Percentiles rank a stretch among this genome's conserved stretches.
These are phyloP conservation scores for Chironomus striatipennis DNA, from an alignment of 1,140 invertebrate species.

Conservation along the genomic window DNA sequence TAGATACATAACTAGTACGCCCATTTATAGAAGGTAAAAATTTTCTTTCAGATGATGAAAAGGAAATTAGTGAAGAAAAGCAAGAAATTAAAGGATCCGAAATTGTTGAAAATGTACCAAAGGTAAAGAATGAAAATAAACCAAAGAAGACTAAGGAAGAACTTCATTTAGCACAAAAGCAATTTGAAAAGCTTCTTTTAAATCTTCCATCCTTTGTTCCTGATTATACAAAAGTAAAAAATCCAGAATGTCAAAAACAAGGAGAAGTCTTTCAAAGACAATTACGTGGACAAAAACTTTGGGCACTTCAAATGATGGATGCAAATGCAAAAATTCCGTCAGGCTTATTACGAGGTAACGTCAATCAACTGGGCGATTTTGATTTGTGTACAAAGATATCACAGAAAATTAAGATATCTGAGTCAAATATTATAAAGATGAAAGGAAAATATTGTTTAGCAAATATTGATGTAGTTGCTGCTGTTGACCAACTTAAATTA, in stretches of 20 bases:
- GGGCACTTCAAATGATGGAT: conserved; percentile 64
- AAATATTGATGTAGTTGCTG: conserved; percentile 49
- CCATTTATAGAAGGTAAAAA: too few relatives aligned
- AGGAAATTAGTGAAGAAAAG: too few relatives aligned
- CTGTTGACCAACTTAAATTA: conserved; percentile 44
- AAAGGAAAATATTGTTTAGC: conserved; percentile 61
- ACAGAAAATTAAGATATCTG: conserved; percentile 46
- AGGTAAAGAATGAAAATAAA: conserved; percentile 30
- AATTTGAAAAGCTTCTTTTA: conserved; percentile 47
- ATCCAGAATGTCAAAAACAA: conserved; percentile 54
- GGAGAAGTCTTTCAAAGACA: conserved; percentile 56
- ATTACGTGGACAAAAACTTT: conserved; percentile 54
- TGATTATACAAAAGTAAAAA: conserved; percentile 52
- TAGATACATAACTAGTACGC: too few relatives aligned
- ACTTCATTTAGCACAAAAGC: conserved; percentile 41
- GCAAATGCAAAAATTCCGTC: conserved; percentile 59
- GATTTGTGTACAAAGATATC: conserved; percentile 53
- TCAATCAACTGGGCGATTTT: conserved; percentile 61
- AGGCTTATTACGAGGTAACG: conserved; percentile 56
- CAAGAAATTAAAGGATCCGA: too few relatives aligned
- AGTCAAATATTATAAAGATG: conserved; percentile 45
- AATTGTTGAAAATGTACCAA: conserved; percentile 19
- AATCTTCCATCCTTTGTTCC: conserved; percentile 55
- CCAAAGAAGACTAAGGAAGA: conserved; percentile 30
- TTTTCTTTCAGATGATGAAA: too few relatives aligned